Evolutionary conservation across 2,888 invertebrate genomes (phyloP).

Genomic region (Tenthredo notha): DNA sequence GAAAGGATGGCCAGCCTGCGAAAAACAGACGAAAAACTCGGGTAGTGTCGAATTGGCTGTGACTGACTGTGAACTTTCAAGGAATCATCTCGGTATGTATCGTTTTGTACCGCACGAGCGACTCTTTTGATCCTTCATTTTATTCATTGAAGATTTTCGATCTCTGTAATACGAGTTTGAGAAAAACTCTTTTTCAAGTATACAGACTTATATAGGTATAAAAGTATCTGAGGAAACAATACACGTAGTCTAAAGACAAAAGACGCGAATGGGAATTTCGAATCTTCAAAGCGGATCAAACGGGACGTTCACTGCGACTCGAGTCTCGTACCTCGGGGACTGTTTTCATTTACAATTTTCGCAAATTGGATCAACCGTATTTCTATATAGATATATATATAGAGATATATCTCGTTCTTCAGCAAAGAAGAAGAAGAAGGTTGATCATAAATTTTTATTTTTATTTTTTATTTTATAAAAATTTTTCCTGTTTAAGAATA

Average conservation of each 20-base stretch:
- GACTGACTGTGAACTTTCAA: too few relatives aligned
- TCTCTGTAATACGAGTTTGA: not conserved
- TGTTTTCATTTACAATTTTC: conserved; percentile 4
- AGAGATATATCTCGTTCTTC: not conserved
- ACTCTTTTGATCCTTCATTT: conserved; percentile 43
- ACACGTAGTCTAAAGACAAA: not conserved
- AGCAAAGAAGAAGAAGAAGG: not conserved
- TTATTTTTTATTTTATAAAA: not conserved
- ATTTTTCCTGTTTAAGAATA: not conserved
- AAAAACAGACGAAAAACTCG: too few relatives aligned
- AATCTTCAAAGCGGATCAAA: conserved; percentile 5
- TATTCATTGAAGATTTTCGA: conserved; percentile 35
- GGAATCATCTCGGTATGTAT: too few relatives aligned
- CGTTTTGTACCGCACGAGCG: conserved; percentile 32
- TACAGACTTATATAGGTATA: not conserved
- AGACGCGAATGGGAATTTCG: not conserved
- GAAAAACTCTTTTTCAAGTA: not conserved
- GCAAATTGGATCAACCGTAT: not conserved
- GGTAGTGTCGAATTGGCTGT: too few relatives aligned
- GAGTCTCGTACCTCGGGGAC: not conserved
- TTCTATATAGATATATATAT: not conserved
- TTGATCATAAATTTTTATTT: not conserved
- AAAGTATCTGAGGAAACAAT: not conserved
- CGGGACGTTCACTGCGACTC: not conserved
- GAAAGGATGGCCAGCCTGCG: too few relatives aligned